Base-by-base conservation (phyloP, 2,888 invertebrate species). In the Morpho deidamia region DNA sequence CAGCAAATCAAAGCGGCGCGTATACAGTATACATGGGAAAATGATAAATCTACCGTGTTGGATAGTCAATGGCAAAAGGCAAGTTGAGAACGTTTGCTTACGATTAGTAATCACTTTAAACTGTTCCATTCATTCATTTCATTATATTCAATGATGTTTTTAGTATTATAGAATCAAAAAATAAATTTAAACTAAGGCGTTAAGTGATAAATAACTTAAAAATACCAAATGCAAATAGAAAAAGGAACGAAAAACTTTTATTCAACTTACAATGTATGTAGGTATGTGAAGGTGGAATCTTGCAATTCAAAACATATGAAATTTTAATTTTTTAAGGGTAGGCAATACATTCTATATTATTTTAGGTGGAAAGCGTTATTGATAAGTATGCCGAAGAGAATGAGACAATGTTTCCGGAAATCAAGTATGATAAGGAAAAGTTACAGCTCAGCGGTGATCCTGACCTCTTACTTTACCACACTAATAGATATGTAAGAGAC, bases 41-140 rank as follows among this genome's bases (percentile, higher is more conserved):
- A 75, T 10, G 81, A 83, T 10, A 70, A 63, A 53, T 60, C 84
- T 0, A 0, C 62, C 0, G 75, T 61, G 0, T 46, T 72, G 44
- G 86, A 88, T 39, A 39, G n/a, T 0, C 75, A 77, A 32, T 77
- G 72, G 74, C 55, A 67, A 33, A 70, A 64, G 67, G 86, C 84
- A 56, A 52, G 52, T 51, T 12, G 8, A 2, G 1, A 37, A 10
- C 7, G 11, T 14, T 23, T 43, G 32, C 9, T 35, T 34, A 11
- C 11, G 7, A 39, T 33, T 8, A 14, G 9, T 11, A 23, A 23
- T 23, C 1, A 23, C 23, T 5, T 23, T 23, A 14, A 14, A 14
- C 14, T 14, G 1, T 14, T 14, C 14, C 4, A 14, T 14, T 14
- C 14, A 14, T 14, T 14, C 4, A 14, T 14, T 14, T 2, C 14